These are phyloP conservation scores for Branchellion lobata DNA, from an alignment of 2,888 invertebrate genomes.

Conservation along the genomic window DNA sequence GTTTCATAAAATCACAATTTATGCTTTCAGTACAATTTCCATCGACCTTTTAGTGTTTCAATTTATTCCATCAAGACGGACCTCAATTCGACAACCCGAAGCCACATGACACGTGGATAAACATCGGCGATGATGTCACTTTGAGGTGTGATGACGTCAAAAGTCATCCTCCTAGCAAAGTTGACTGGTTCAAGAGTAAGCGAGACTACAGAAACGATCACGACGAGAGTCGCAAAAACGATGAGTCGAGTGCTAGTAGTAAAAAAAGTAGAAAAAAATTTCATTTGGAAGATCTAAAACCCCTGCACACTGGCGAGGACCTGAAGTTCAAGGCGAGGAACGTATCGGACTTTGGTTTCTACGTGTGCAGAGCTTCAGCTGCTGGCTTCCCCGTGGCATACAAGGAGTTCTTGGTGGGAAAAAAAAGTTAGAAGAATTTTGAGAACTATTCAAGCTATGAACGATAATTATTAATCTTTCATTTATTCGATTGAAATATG, in stretches of 20 bases:
- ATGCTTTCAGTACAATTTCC: too few relatives aligned
- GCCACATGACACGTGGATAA: constrained; percentile 26
- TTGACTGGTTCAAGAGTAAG: constrained; percentile 17
- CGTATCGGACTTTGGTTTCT: background rate
- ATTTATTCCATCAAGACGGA: background rate
- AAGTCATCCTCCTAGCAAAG: constrained; percentile 17
- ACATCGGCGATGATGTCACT: background rate
- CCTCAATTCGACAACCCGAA: background rate
- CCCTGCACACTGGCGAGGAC: background rate
- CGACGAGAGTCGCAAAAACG: background rate
- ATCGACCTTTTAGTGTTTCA: too few relatives aligned
- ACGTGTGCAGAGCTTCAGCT: background rate
- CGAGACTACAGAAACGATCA: background rate
- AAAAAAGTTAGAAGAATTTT: too few relatives aligned
- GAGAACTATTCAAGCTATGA: too few relatives aligned
- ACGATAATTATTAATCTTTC: background rate
- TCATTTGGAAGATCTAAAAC: background rate
- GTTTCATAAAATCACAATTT: too few relatives aligned
- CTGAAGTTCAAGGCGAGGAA: constrained; percentile 12
- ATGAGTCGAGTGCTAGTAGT: background rate
- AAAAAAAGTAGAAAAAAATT: background rate
- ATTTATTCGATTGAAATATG: background rate
- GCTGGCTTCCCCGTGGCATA: background rate
- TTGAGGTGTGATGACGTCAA: constrained; percentile 23
- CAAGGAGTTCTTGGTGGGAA: constrained; percentile 26